These are phyloP conservation scores for Pelobates cultripes DNA, from an alignment of 2,797 vertebrate genomes.

Conservation along the genomic window DNA sequence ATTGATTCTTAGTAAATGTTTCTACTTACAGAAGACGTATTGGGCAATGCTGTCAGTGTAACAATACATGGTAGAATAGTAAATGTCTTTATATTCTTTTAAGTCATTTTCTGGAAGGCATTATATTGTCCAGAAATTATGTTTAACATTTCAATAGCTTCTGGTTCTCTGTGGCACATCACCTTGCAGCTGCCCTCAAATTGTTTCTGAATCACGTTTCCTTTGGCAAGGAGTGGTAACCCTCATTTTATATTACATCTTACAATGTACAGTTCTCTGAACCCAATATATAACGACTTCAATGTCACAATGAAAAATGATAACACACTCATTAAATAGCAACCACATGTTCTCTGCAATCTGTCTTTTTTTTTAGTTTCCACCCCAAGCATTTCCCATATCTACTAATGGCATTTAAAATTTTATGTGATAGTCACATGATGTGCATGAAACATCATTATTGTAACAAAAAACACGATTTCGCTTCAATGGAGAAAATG, in stretches of 20 bases:
- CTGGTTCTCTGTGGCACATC: conserved; percentile 81
- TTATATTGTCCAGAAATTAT: conserved; percentile 83
- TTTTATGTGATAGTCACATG: background rate
- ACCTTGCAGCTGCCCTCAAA: conserved; percentile 80
- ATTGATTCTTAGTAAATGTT: too few relatives aligned
- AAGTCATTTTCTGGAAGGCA: conserved; percentile 70
- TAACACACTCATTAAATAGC: conserved; percentile 87
- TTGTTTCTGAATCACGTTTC: conserved; percentile 83
- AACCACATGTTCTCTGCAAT: conserved; percentile 84
- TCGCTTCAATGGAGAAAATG: background rate
- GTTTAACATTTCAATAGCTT: conserved; percentile 78
- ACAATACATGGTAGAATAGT: conserved; percentile 60
- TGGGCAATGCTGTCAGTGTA: conserved; percentile 64
- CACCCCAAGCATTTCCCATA: conserved; percentile 55
- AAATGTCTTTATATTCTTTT: conserved; percentile 71
- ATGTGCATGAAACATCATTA: background rate
- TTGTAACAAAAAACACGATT: background rate
- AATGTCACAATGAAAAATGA: conserved; percentile 92
- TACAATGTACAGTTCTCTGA: conserved; percentile 83
- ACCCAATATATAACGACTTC: conserved; percentile 70
- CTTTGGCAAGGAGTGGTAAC: conserved; percentile 78
- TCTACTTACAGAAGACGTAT: conserved; percentile 34
- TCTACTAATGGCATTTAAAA: conserved; percentile 41
- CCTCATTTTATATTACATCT: conserved; percentile 82
- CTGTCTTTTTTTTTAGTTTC: conserved; percentile 68